Percentiles rank a stretch among this genome's conserved stretches.
Conservation (phyloP, 2,888 invertebrate genomes). For the Spisula solida region DNA sequence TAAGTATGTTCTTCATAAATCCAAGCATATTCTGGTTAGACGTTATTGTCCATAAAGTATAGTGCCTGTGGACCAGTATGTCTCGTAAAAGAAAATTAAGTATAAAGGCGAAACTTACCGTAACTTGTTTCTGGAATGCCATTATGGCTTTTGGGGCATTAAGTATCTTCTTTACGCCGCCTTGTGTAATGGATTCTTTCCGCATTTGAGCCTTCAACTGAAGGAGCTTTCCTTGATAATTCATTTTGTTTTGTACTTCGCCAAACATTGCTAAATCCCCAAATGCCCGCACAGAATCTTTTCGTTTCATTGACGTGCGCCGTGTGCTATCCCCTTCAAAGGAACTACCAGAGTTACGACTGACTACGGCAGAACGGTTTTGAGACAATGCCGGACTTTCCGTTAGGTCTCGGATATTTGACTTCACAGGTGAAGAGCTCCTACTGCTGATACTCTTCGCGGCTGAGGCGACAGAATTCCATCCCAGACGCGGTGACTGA, state of each 20-base stretch:
- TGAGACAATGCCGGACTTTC: slow-evolving; percentile 14
- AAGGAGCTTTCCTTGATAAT: slow-evolving; percentile 49
- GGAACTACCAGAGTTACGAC: neutral
- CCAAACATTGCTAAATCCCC: slow-evolving; percentile 51
- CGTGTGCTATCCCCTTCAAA: neutral
- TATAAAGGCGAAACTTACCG: slow-evolving; percentile 41
- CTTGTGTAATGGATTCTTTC: slow-evolving; percentile 53
- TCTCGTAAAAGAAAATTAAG: no score
- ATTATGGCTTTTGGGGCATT: slow-evolving; percentile 43
- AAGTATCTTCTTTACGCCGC: slow-evolving; percentile 54
- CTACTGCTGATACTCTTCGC: neutral
- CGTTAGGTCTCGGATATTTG: neutral
- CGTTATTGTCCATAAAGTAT: no score
- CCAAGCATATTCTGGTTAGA: no score
- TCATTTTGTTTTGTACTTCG: slow-evolving; percentile 44
- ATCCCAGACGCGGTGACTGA: slow-evolving; percentile 22
- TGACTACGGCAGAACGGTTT: neutral
- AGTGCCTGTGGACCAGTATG: no score
- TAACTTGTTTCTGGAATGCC: slow-evolving; percentile 43
- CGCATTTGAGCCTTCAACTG: slow-evolving; percentile 44
- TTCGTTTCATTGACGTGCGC: neutral
- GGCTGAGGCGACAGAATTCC: neutral
- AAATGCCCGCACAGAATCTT: slow-evolving; percentile 49
- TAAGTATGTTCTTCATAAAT: no score
- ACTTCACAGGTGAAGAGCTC: neutral